A percentile compares a stretch with the other conserved stretches of the same genome.
Conservation (phyloP, 2,797 vertebrate genomes). For the Amblyraja radiata region DNA sequence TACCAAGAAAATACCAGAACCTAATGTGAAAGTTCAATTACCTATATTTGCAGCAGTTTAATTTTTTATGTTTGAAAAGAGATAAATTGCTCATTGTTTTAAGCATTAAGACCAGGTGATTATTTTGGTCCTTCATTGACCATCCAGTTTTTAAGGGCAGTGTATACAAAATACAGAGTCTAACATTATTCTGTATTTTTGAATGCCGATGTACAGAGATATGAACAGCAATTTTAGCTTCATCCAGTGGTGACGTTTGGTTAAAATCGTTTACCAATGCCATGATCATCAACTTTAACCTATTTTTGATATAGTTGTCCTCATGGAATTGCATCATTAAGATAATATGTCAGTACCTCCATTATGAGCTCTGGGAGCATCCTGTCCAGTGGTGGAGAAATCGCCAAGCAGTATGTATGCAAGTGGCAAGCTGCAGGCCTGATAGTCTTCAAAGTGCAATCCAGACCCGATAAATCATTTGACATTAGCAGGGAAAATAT, state of each 20-base stretch:
- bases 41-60: neutral
- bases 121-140: neutral
- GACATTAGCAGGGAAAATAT: too few species aligned
- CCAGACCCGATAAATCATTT: too few species aligned
- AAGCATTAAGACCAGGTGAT: neutral
- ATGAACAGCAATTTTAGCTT: neutral
- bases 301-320: too few species aligned
- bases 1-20: neutral
- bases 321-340: too few species aligned
- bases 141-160: neutral
- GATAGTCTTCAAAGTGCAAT: too few species aligned
- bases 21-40: neutral
- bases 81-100: neutral
- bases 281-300: neutral
- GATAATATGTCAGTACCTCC: too few species aligned
- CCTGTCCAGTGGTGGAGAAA: too few species aligned
- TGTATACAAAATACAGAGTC: neutral
- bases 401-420: too few species aligned
- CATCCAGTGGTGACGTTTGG: neutral
- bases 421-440: too few species aligned
- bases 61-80: neutral
- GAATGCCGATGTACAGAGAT: neutral
- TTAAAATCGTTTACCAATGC: neutral
- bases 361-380: too few species aligned
- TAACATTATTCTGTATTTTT: neutral